Evolutionary conservation across 2,888 invertebrate species (phyloP), one percentile per base, ranked within the genome.

Genomic region (Linnaemya vulpina): DNA sequence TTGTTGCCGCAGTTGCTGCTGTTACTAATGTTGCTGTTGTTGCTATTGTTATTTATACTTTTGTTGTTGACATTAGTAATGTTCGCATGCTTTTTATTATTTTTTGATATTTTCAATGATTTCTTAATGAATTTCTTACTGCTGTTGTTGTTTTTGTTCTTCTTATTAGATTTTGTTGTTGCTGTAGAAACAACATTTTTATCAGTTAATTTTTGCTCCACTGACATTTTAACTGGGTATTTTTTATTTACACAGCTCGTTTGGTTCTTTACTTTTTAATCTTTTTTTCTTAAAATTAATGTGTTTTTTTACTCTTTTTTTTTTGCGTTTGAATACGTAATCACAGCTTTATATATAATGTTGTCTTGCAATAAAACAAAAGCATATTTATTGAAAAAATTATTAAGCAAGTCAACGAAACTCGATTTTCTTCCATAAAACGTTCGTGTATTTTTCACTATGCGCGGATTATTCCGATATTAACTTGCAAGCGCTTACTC

Each of bases 401-500:
- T 40, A 58, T 49, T 79, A 79, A 82, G 67, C 62, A 82, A 77
- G 53, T 82, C 63, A 68, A 73, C 53, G 75, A 76, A 85, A 79
- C 81, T 83, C 84, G 86, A 74, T 84, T 71, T 70, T 78, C 71
- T 74, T 40, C 20, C n/a, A 20, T 25, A 53, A 30, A 65, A 53
- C 40, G 8, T 30, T 38, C 43, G 10, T 25, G 25, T 75, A 20
- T 70, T 8, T 22, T 58, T 67, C 49, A 40, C 22, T 60, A 74
- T 71, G 22, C 43, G 75, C 83, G 38, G 68, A 76, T 35, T 35
- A 40, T 51, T 46, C 30, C 58, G 71, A 58, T 30, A 68, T 60
- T 25, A 73, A 76, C 76, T 76, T 80, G 80, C 65, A 77, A 49
- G 49, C 81, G 86, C 87, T 88, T 87, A 87, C 86, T 88, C 86